phyloP scores from a whole-genome alignment of 2,113 vertebrate species.

The Aix galericulata region DNA sequence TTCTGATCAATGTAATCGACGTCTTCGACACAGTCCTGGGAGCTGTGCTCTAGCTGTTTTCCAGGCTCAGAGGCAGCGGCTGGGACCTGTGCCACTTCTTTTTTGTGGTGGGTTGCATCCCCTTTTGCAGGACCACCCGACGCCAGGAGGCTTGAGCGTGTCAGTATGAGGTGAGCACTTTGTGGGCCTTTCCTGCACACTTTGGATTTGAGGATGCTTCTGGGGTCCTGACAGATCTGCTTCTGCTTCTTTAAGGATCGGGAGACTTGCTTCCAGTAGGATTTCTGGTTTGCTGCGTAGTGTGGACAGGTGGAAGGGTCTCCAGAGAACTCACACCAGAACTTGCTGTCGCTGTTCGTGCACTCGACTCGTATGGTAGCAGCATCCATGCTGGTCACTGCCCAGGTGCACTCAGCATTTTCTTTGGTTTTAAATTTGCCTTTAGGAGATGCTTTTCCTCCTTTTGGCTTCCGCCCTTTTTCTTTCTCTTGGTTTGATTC shows the following conservation, averaged over 20 bases:
- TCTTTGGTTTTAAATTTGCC: slow-evolving; percentile 82
- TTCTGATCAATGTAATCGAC: slow-evolving; percentile 67
- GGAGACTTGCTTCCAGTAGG: slow-evolving; percentile 88
- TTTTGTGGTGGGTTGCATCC: not conserved
- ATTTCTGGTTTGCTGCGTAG: slow-evolving; percentile 62
- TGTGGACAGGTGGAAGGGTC: slow-evolving; percentile 78
- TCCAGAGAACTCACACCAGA: slow-evolving; percentile 84
- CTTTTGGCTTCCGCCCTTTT: slow-evolving; percentile 31
- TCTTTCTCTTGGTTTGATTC: not conserved
- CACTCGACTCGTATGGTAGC: slow-evolving; percentile 77
- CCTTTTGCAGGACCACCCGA: not conserved
- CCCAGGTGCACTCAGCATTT: slow-evolving; percentile 84
- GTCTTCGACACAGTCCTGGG: slow-evolving; percentile 66
- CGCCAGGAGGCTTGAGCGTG: slow-evolving; percentile 16
- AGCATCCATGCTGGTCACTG: slow-evolving; percentile 16
- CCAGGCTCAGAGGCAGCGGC: not conserved
- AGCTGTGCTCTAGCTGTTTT: not conserved
- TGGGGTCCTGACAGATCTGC: slow-evolving; percentile 78
- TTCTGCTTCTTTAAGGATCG: slow-evolving; percentile 82
- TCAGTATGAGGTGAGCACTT: slow-evolving; percentile 81
- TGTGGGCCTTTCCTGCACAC: slow-evolving; percentile 81
- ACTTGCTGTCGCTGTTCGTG: slow-evolving; percentile 32
- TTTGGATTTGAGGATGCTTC: slow-evolving; percentile 75
- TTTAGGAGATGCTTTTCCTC: slow-evolving; percentile 32
- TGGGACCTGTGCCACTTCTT: not conserved